Evolutionary conservation across 2,797 vertebrate genomes (phyloP), one percentile per base, ranked within the genome.

Genomic region (Chrysolophus pictus): DNA sequence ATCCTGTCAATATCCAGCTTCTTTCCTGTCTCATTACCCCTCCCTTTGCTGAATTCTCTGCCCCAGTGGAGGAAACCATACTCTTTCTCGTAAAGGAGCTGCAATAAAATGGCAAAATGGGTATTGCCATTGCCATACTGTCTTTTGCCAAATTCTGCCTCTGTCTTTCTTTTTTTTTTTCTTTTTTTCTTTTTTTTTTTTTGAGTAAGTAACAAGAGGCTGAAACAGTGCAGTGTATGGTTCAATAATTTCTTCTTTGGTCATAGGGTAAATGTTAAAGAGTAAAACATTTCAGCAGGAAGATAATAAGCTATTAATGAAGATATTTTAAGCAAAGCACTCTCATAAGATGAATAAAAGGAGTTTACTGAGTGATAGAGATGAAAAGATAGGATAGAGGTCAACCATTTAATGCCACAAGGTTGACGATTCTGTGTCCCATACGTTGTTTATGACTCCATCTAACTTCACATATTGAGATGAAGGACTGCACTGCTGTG

Each of bases 1-100:
- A 55, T 56, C n/a, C 65, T 80, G 37, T n/a, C 72, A 73, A 85
- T 42, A 71, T 58, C 60, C 73, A 94, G 37, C 71, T 85, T 93
- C 74, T 84, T 79, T 71, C 64, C 56, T 42, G 53, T 76, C 49
- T 88, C 76, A 62, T 49, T 85, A 63, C 35, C 47, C 70, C 89
- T 88, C 42, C 55, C 26, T 60, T 44, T 63, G 46, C 51, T 91
- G 26, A 59, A 72, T 55, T 72, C 29, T 8, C 69, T 73, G 39
- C 64, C 74, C 60, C 63, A 6, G 5, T 62, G 62, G 79, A 91
- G 84, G 87, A 92, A 62, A 84, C 62, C 42, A 65, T 22, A 51
- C 49, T 17, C 39, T 71, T 22, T 69, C 62, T 86, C 33, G 44
- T 63, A 67, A 75, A 70, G 71, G 81, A 64, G 13, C 41, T 81